Evolutionary conservation across 2,888 invertebrate species (phyloP).

Genomic region (Dryocosmus kuriphilus): DNA sequence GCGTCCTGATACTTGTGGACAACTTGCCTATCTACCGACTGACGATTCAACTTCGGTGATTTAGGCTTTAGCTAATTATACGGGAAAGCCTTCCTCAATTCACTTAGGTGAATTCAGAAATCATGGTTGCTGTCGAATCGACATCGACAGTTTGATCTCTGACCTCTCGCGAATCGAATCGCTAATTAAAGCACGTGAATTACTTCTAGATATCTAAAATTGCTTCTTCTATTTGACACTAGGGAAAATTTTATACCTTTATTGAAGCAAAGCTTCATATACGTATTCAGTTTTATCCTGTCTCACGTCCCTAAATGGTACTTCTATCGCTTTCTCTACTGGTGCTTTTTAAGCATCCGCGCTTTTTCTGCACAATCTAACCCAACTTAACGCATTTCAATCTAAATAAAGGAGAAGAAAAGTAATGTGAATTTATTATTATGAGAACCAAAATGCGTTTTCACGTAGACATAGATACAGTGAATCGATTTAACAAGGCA

Average conservation of each 20-base stretch:
- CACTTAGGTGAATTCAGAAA: slow-evolving; percentile 61
- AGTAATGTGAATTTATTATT: neutral
- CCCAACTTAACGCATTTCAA: too few relatives aligned
- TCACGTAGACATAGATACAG: neutral
- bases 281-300: too few relatives aligned
- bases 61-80: slow-evolving; percentile 74
- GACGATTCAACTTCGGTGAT: slow-evolving; percentile 69
- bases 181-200: neutral
- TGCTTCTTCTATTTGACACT: neutral
- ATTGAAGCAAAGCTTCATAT: too few relatives aligned
- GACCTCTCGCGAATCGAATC: neutral
- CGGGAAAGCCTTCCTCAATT: slow-evolving; percentile 67
- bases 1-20: slow-evolving; percentile 70
- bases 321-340: too few relatives aligned
- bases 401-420: neutral
- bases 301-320: too few relatives aligned
- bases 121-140: slow-evolving; percentile 41
- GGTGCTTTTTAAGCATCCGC: too few relatives aligned
- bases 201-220: neutral
- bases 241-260: too few relatives aligned
- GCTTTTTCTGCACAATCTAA: too few relatives aligned
- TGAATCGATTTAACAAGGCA: neutral
- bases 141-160: neutral
- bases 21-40: slow-evolving; percentile 67
- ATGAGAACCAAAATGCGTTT: neutral